Evolutionary conservation across 2,888 invertebrate genomes (phyloP), one percentile per base, ranked within the genome.

Genomic region (Pseudococcus longispinus): DNA sequence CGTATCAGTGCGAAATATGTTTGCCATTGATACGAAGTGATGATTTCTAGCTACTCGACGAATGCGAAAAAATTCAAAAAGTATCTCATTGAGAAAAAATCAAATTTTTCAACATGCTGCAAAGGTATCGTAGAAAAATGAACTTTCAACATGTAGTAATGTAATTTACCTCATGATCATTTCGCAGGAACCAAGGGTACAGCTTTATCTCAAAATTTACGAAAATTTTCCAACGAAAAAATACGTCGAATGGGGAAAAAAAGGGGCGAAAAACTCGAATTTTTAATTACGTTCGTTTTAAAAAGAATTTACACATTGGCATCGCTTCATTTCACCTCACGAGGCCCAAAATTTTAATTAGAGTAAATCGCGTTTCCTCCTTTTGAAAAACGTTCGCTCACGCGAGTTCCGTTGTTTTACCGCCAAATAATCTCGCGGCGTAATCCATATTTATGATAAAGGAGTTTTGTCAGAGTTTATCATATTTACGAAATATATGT

Each of bases 401-500:
- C 29, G 70, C 70, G 11, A 70, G 77, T 80, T 42, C 42, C 77
- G 77, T 80, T 80, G 77, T 80, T 80, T 80, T 42, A 42, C 77
- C 77, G 77, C 77, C 77, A 80, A 80, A 80, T 80, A 80, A 37
- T 80, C 77, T 42, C n/a, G 42, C 77, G 42, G 42, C 18, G 77
- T 80, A 80, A 80, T 80, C 77, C 77, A 80, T 80, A 80, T 80
- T 80, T 80, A 80, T 80, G 77, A 80, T 80, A 80, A 80, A 80
- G 77, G 77, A 80, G 77, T 80, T 83, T 46, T 84, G 84, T 84
- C 84, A 32, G 55, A 51, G 84, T 84, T 84, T 55, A 84, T 84
- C 84, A 84, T 84, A 84, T 84, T 84, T 84, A 84, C 60, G 60
- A 55, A 84, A 60, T 84, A 83, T 83, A 84, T 84, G 84, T 55